Percentiles rank a stretch among this genome's conserved stretches.
These are phyloP conservation scores for Schizotus pectinicornis DNA, from an alignment of 2,888 invertebrate species.

Conservation along the genomic window DNA sequence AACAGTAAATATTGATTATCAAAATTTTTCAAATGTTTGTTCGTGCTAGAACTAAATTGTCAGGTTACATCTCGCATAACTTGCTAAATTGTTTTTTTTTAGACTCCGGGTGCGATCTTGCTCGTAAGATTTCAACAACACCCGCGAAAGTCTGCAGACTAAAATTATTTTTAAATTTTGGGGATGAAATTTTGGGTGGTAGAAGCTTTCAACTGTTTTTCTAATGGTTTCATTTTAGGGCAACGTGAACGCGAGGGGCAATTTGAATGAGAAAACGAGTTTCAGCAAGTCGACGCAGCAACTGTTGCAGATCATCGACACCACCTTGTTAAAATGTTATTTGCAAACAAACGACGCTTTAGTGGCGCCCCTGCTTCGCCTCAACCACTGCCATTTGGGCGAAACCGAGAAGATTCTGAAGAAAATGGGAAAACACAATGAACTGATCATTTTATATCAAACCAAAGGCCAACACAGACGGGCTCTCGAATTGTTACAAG, in stretches of 20 bases:
- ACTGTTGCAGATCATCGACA: constrained; percentile 92
- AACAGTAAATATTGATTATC: too few relatives aligned
- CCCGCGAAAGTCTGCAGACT: too few relatives aligned
- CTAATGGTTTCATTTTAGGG: constrained; percentile 37
- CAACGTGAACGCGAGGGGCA: constrained; percentile 50
- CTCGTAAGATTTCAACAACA: too few relatives aligned
- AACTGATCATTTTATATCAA: constrained; percentile 94
- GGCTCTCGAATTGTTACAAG: constrained; percentile 85
- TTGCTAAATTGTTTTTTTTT: too few relatives aligned
- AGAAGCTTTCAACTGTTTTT: too few relatives aligned
- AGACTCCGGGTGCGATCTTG: too few relatives aligned
- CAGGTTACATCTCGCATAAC: too few relatives aligned
- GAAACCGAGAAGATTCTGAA: constrained; percentile 91
- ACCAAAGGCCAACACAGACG: constrained; percentile 91
- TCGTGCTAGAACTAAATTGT: too few relatives aligned
- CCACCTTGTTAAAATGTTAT: constrained; percentile 96
- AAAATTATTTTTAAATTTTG: too few relatives aligned
- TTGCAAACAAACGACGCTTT: constrained; percentile 96
- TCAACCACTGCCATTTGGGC: constrained; percentile 91
- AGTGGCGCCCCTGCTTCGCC: constrained; percentile 86
- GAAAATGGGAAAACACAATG: constrained; percentile 87
- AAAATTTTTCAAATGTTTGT: too few relatives aligned
- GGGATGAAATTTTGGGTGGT: too few relatives aligned
- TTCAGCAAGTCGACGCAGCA: constrained; percentile 65
- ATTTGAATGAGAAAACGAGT: constrained; percentile 56